Evolutionary conservation across 2,797 vertebrate genomes (phyloP).

Genomic region (Chelidonichthys spinosus): DNA sequence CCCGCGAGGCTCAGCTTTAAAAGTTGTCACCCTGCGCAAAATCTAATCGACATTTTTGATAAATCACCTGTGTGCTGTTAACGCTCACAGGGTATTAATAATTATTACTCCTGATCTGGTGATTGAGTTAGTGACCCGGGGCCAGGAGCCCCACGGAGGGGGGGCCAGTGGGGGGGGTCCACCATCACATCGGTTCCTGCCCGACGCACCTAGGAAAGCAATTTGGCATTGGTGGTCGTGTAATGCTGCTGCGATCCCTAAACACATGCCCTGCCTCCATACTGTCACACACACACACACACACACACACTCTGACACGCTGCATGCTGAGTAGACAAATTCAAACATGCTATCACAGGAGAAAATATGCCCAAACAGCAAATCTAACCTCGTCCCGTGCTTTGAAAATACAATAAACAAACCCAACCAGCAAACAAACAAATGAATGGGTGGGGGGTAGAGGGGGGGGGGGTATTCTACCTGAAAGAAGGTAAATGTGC

Average conservation of each 20-base stretch:
- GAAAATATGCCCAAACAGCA: slow-evolving; percentile 83
- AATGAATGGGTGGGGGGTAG: slow-evolving; percentile 56
- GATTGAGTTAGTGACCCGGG: slow-evolving; percentile 85
- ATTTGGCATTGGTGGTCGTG: slow-evolving; percentile 75
- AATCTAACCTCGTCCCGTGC: slow-evolving; percentile 74
- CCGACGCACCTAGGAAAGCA: slow-evolving; percentile 75
- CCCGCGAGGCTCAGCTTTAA: slow-evolving; percentile 43
- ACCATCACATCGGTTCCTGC: slow-evolving; percentile 28
- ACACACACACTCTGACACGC: slow-evolving; percentile 76
- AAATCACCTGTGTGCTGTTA: slow-evolving; percentile 83
- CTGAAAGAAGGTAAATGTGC: slow-evolving; percentile 22
- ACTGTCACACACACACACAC: slow-evolving; percentile 58
- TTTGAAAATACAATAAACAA: slow-evolving; percentile 80
- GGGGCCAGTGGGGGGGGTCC: slow-evolving; percentile 36
- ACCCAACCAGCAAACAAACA: slow-evolving; percentile 79
- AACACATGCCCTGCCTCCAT: slow-evolving; percentile 54
- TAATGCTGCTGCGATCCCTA: slow-evolving; percentile 71
- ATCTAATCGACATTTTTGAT: slow-evolving; percentile 84
- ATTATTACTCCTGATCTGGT: slow-evolving; percentile 82
- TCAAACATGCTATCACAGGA: slow-evolving; percentile 85
- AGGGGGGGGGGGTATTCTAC: slow-evolving; percentile 10
- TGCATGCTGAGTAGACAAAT: slow-evolving; percentile 86
- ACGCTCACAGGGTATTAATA: slow-evolving; percentile 84
- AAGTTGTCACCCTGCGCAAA: slow-evolving; percentile 76
- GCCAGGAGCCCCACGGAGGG: slow-evolving; percentile 60